Percentiles rank a stretch among this genome's conserved stretches.
Evolutionary conservation across 2,888 invertebrate species (phyloP).

Genomic region (Drosophila demipolita): DNA sequence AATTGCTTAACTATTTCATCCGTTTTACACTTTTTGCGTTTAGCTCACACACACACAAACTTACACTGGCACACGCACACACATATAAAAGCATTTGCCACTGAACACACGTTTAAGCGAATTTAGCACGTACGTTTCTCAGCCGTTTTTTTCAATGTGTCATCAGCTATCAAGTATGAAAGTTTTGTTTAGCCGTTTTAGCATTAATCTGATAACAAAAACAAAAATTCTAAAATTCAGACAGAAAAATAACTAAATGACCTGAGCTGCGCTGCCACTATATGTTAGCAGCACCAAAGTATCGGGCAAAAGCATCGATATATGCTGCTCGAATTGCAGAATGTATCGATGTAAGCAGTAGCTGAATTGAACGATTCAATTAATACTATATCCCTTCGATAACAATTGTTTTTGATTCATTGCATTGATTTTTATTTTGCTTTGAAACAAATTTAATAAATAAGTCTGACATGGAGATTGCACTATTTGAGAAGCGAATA

Average conservation of each 20-base stretch:
- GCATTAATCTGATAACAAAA: conserved; percentile 51
- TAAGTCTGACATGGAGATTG: not conserved
- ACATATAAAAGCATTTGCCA: conserved; percentile 51
- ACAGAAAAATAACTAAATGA: conserved; percentile 65
- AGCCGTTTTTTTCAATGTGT: conserved; percentile 48
- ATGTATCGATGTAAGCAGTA: conserved; percentile 20
- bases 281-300: conserved; percentile 49
- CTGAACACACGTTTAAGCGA: conserved; percentile 62
- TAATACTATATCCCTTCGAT: conserved; percentile 3
- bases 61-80: conserved; percentile 20
- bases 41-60: conserved; percentile 59
- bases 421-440: conserved; percentile 6
- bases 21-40: conserved; percentile 78
- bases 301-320: conserved; percentile 48
- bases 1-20: conserved; percentile 66
- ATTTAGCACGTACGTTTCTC: conserved; percentile 70
- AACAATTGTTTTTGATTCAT: not conserved
- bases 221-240: conserved; percentile 63
- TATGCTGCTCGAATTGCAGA: conserved; percentile 2
- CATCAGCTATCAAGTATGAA: conserved; percentile 33
- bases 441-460: conserved; percentile 1
- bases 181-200: conserved; percentile 30
- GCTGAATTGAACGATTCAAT: not conserved
- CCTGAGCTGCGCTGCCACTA: conserved; percentile 60
- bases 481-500: not conserved